phyloP scores from a whole-genome alignment of 2,797 vertebrate genomes.

The Pseudochromis fuscus region DNA sequence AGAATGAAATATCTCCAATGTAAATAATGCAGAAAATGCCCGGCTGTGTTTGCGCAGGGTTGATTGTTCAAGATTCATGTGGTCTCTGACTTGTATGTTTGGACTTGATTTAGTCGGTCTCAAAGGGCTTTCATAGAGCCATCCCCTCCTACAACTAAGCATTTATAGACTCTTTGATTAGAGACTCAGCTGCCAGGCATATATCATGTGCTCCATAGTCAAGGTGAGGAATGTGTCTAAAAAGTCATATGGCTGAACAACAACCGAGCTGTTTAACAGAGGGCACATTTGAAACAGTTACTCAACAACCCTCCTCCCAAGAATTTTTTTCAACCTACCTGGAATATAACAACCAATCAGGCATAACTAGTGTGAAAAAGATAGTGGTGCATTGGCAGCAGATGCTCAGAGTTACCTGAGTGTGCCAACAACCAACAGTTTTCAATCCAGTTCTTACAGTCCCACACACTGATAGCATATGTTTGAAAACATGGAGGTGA shows the following conservation, averaged over 20 bases:
- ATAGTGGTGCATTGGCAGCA: neutral
- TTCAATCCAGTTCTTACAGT: neutral
- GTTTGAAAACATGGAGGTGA: constrained; percentile 8
- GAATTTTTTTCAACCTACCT: neutral
- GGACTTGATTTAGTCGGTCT: constrained; percentile 57
- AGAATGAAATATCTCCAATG: constrained; percentile 30
- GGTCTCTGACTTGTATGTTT: constrained; percentile 39
- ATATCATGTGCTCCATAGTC: constrained; percentile 54
- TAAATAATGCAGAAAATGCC: constrained; percentile 47
- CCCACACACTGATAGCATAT: neutral
- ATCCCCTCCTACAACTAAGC: constrained; percentile 49
- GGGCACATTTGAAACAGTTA: constrained; percentile 3
- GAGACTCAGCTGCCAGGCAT: constrained; percentile 54
- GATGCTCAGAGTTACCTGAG: neutral
- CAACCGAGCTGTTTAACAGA: neutral
- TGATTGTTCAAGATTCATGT: constrained; percentile 50
- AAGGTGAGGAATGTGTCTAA: constrained; percentile 21
- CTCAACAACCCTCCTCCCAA: neutral
- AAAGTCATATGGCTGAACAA: constrained; percentile 18
- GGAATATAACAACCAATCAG: neutral
- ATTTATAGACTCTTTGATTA: constrained; percentile 61
- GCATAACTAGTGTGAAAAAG: too few relatives aligned
- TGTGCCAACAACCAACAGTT: constrained; percentile 5
- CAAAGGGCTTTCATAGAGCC: constrained; percentile 50
- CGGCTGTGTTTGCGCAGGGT: constrained; percentile 45